A percentile compares a stretch with the other conserved stretches of the same genome.
These are phyloP conservation scores for Aldrovandia affinis DNA, from an alignment of 2,797 vertebrate species.

Conservation along the genomic window DNA sequence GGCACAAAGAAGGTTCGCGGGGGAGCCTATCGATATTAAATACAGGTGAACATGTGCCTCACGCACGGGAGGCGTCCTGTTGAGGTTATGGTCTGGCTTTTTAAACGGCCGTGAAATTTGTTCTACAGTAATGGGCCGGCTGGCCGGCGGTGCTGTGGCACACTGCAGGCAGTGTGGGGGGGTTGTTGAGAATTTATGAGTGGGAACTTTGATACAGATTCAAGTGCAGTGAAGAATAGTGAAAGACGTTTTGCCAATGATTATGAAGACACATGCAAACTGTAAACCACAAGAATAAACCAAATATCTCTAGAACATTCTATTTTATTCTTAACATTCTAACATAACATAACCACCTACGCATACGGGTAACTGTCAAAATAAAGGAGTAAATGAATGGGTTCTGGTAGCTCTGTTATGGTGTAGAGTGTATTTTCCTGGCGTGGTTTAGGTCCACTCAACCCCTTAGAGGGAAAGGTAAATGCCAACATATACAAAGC, in stretches of 20 bases:
- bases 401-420: too few relatives aligned
- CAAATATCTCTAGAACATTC: background rate
- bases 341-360: background rate
- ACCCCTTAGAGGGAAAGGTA: too few relatives aligned
- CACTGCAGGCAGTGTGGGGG: background rate
- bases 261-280: background rate
- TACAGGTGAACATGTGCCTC: background rate
- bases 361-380: too few relatives aligned
- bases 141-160: background rate
- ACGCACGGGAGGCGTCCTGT: background rate
- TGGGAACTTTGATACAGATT: background rate
- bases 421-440: too few relatives aligned
- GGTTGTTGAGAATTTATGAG: background rate
- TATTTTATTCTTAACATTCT: background rate
- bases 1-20: background rate
- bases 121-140: background rate
- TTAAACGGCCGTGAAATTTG: background rate
- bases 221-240: background rate
- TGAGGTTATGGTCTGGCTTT: background rate
- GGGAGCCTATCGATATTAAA: slow-evolving; percentile 4
- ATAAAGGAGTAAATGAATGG: too few relatives aligned
- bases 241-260: background rate
- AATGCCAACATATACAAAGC: too few relatives aligned
- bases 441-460: too few relatives aligned
- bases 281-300: background rate